Base-by-base conservation (phyloP, 2,113 vertebrate genomes). In the Prionailurus bengalensis region DNA sequence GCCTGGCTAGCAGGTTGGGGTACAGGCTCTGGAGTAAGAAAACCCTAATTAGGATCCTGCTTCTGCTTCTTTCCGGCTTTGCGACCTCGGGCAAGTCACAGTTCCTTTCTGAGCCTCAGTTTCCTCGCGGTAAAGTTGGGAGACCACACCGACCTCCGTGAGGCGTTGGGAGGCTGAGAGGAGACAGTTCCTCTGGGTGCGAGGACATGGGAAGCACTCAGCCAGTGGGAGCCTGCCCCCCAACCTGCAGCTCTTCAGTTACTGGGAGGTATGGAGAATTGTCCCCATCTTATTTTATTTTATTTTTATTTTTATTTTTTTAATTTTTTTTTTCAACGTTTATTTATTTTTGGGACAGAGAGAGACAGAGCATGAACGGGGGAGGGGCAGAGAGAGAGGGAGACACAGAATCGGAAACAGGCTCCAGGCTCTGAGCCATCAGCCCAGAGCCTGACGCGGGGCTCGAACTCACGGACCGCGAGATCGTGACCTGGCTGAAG, bases 61-160 rank as follows among this genome's bases (percentile, higher is more conserved):
- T 16, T 66, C 55, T 48, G 81, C 33, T 45, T 80, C 68, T 51
- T 39, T 8, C 12, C 58, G 66, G 65, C 36, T 78, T 31, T 71
- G 42, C 33, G 83, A 91, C 16, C 63, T n/a, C 36, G 42, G 48
- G 13, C 51, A 48, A 92, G 31, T 42, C 71, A 61, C 2, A 0
- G 66, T 15, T 36, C 63, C 66, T 82, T 36, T 91, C 89, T 33
- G 51, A 90, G 85, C 19, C 84, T 89, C 88, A 4, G 33, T 65
- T 87, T 91, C 31, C 78, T 45, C 1, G 4, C 11, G 5, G 66
- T 33, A 42, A 84, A 81, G 39, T 4, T n/a, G 65, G 45, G 13
- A 83, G 48, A 39, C 27, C 2, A 36, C 4, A 33, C 4, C 21
- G 14, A 9, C 19, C 33, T 80, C 15, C 1, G 8, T 14, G 23